phyloP scores from a whole-genome alignment of 2,797 vertebrate genomes.

The Oreochromis grahami region DNA sequence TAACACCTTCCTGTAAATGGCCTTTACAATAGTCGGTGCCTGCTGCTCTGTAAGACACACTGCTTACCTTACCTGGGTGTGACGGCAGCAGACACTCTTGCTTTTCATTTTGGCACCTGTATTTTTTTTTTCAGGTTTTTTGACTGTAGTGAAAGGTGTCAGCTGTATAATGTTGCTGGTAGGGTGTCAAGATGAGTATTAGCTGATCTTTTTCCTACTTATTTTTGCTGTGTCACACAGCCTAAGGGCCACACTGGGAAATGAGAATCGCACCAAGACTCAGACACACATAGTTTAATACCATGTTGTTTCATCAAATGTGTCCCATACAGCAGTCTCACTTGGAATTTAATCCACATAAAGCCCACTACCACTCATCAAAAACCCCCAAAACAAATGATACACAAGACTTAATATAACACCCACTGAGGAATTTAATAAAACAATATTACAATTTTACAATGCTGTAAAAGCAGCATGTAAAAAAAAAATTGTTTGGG shows the following conservation, averaged over 20 bases:
- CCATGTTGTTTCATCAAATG: neutral
- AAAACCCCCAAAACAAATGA: neutral
- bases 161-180: neutral
- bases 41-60: neutral
- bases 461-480: neutral
- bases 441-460: neutral
- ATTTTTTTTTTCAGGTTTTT: neutral
- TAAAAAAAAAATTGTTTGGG: neutral
- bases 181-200: neutral
- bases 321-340: neutral
- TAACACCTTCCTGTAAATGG: neutral
- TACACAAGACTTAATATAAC: neutral
- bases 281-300: neutral
- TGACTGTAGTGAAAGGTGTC: neutral
- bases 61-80: neutral
- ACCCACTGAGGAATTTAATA: neutral
- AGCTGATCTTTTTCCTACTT: neutral
- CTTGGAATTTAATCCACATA: neutral
- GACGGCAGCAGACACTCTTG: neutral
- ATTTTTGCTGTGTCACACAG: neutral
- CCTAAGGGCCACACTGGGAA: neutral
- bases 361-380: neutral
- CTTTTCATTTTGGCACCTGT: neutral
- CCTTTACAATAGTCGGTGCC: neutral
- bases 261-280: neutral